A percentile compares a stretch with the other conserved stretches of the same genome.
These are phyloP conservation scores for Crossocerus cetratus DNA, from an alignment of 2,888 invertebrate genomes.

Conservation along the genomic window DNA sequence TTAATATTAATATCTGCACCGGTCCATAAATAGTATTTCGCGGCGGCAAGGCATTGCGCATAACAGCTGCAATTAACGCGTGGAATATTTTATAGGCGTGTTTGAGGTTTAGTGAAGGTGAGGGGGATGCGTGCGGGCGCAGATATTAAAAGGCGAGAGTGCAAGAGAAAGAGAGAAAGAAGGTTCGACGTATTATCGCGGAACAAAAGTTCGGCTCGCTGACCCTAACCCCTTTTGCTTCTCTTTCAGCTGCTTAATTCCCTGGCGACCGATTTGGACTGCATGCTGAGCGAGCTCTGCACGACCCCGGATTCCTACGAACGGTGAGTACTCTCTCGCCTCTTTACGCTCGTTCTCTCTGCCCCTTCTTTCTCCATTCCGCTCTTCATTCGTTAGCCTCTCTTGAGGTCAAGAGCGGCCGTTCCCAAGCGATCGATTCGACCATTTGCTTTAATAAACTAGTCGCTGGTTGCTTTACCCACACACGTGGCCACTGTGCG, in stretches of 20 bases:
- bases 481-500: background rate
- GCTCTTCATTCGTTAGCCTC: conserved; percentile 5
- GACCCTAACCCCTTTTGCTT: conserved; percentile 43
- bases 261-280: conserved; percentile 90
- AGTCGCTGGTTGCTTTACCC: no score
- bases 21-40: background rate
- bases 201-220: conserved; percentile 16
- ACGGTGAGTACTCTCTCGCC: conserved; percentile 63
- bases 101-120: no score
- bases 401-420: conserved; percentile 45
- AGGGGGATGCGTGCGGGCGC: conserved; percentile 8
- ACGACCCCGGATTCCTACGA: conserved; percentile 80
- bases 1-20: background rate
- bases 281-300: conserved; percentile 90
- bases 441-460: background rate
- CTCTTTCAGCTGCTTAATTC: conserved; percentile 87
- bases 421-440: conserved; percentile 29
- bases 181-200: conserved; percentile 31
- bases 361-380: conserved; percentile 29
- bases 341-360: conserved; percentile 6
- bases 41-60: background rate
- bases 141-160: conserved; percentile 19
- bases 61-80: background rate
- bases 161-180: background rate
- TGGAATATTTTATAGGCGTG: background rate